Evolutionary conservation across 2,797 vertebrate genomes (phyloP), one percentile per base, ranked within the genome.

Genomic region (Cheirogaleus major): DNA sequence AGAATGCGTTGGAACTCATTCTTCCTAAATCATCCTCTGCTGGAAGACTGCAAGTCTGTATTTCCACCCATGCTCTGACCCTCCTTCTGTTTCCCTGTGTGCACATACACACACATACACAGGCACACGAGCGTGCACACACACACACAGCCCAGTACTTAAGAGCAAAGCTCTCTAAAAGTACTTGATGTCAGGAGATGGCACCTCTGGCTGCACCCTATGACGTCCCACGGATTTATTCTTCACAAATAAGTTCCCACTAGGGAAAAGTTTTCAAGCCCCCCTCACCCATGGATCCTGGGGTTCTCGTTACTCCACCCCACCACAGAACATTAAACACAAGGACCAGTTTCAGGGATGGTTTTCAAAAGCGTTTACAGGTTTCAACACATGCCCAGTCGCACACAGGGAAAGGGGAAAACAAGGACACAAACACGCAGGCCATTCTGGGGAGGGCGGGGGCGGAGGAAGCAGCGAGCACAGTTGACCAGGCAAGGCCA

Each of bases 401-500:
- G 41, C 27, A 84, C 65, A 95, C 91, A 96, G 85, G 65, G 13
- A 96, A 91, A 82, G 89, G 32, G 18, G 41, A 67, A 59, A 80
- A 87, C 92, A 50, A 89, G 52, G 92, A 96, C 81, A 94, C 30
- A 98, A 97, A 82, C 97, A 95, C 52, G 85, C 61, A 96, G 90
- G 94, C 92, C 95, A 84, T 93, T 89, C 23, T 2, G 35, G 78
- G 55, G 15, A 2, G 15, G 13, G 35, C 43, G 1, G 14, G 70
- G 23, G 41, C 9, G 32, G 57, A 91, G 91, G 14, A 96, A 96
- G 96, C 97, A 97, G 96, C 92, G 96, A 98, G 99, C 98, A 98
- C 98, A 98, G 99, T 98, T 98, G 99, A 99, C 98, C 98, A 98
- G 98, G 97, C 97, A 83, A 98, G 99, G 99, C 99, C 99, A 99